These are phyloP conservation scores for Acromyrmex echinatior DNA, from an alignment of 1,140 invertebrate genomes.

Conservation along the genomic window DNA sequence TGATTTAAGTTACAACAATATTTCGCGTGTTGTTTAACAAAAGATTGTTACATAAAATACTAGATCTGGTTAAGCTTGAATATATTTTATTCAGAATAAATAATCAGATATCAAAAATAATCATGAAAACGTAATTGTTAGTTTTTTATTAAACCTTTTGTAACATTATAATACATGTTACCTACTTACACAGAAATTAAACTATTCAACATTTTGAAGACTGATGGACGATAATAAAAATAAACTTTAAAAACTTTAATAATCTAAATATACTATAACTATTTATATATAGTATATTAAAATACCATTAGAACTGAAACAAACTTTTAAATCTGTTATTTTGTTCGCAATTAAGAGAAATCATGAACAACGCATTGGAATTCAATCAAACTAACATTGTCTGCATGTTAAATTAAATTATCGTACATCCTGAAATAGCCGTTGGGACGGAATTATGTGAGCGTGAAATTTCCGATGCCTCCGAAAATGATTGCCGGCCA, in stretches of 20 bases:
- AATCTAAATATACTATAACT: not conserved
- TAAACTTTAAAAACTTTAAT: not conserved
- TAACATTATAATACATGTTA: not conserved
- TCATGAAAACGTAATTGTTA: not conserved
- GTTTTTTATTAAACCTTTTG: not conserved
- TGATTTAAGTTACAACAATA: not conserved
- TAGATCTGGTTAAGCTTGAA: not conserved
- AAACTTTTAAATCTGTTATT: not conserved
- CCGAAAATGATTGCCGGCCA: constrained; percentile 22
- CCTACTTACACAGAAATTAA: not conserved
- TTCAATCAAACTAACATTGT: not conserved
- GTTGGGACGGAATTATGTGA: not conserved
- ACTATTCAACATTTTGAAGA: not conserved
- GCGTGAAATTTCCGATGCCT: constrained; percentile 14
- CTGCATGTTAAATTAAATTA: not conserved
- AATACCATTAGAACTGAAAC: not conserved
- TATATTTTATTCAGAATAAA: not conserved
- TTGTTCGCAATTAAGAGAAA: not conserved
- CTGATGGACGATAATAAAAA: not conserved
- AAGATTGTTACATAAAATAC: not conserved
- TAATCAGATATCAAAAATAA: not conserved
- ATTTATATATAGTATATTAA: not conserved
- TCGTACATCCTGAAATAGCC: not conserved
- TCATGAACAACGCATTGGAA: not conserved
- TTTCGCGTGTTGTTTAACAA: not conserved